Base-by-base conservation (phyloP, 2,113 vertebrate species). In the Mormoops blainvillei region DNA sequence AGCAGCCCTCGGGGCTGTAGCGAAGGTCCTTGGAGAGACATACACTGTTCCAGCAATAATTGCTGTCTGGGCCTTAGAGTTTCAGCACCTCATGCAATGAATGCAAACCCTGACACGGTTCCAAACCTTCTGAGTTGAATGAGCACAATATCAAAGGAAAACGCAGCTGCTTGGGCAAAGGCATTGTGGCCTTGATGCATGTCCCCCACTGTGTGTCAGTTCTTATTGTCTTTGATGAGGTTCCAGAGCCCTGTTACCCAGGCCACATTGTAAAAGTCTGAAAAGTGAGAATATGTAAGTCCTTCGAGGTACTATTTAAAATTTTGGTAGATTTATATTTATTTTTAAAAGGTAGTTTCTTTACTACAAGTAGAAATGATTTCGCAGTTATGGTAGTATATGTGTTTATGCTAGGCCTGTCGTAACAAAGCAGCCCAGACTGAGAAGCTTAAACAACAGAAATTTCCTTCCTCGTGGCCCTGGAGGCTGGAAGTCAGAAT, bases 21-120 rank as follows among this genome's bases (percentile, higher is more conserved):
- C 26, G 43, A 94, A 11, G 11, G 73, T 54, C 97, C 78, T 89
- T n/a, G 24, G 88, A 94, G 93, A 89, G 50, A 74, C 7, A 28
- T 3, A 0, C 36, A 70, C 7, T 19, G 43, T 95, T 38, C 1
- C 61, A 77, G 73, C 84, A 89, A 10, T n/a, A 52, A 91, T 70
- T 45, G 76, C 82, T 89, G 4, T 38, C 36, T 95, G 70, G 28
- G 54, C 24, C 36, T 28, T 4, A 0, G 50, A 28, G 48, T 67
- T 97, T 95, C 48, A 71, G 0, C 89, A 63, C 43, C 58, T 97
- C 26, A 24, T 74, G 94, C 65, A 93, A 61, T 48, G 36, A 11
- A 89, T 95, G 91, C 94, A 58, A 71, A 95, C 78, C 36, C 41
- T 96, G 94, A 87, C 50, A 77, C 19, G 1, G 68, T 92, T 96